These are phyloP conservation scores for Indri indri DNA, from an alignment of 2,113 vertebrate genomes.

Conservation along the genomic window DNA sequence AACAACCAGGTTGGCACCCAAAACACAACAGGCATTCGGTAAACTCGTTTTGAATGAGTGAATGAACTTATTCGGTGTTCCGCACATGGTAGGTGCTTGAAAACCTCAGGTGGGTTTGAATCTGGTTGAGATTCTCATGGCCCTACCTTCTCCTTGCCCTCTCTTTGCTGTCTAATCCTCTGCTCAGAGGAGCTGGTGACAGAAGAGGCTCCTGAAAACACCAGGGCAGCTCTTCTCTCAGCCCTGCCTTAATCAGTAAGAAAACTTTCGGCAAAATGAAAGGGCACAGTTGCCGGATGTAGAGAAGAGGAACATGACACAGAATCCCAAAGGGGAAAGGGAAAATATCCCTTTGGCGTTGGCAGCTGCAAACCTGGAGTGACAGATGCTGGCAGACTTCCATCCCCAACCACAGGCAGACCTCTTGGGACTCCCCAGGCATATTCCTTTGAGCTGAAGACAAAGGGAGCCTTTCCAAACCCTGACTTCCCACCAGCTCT, in stretches of 20 bases:
- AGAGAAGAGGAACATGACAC: background rate
- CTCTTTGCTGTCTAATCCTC: background rate
- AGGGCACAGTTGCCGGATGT: background rate
- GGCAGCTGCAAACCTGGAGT: background rate
- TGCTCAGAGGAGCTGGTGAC: background rate
- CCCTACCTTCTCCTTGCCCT: background rate
- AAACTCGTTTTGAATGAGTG: background rate
- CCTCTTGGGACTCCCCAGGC: background rate
- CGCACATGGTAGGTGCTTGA: background rate
- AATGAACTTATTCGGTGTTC: background rate
- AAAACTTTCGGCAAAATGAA: conserved; percentile 2
- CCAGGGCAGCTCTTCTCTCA: background rate
- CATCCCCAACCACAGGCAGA: background rate
- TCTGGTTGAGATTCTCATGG: background rate
- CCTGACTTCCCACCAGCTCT: background rate
- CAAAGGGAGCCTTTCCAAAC: background rate
- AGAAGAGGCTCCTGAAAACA: background rate
- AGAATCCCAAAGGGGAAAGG: background rate
- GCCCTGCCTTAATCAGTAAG: background rate
- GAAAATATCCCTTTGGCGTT: background rate
- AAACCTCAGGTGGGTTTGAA: background rate
- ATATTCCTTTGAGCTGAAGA: background rate
- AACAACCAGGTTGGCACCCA: background rate
- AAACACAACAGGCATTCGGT: background rate
- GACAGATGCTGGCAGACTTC: background rate